These are phyloP conservation scores for Folsomia manolachei DNA, from an alignment of 2,888 invertebrate genomes.

Conservation along the genomic window DNA sequence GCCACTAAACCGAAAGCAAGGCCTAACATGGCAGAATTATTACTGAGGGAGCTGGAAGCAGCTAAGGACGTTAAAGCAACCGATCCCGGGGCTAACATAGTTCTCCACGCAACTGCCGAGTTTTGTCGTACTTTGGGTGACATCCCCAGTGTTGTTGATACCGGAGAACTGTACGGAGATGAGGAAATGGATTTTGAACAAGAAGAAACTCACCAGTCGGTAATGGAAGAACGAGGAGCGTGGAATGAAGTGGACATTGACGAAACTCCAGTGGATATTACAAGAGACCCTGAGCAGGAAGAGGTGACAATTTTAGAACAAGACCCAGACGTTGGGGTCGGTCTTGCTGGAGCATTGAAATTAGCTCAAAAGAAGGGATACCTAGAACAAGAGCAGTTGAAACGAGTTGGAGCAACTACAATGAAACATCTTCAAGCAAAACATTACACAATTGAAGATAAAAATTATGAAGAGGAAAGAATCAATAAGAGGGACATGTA, in stretches of 20 bases:
- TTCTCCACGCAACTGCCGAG: slow-evolving; percentile 90
- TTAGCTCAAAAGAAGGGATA: slow-evolving; percentile 92
- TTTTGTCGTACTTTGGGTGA: slow-evolving; percentile 94
- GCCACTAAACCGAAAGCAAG: slow-evolving; percentile 33
- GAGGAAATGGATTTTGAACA: slow-evolving; percentile 62
- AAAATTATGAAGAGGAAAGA: slow-evolving; percentile 73
- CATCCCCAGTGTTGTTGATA: slow-evolving; percentile 91
- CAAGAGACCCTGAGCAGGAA: slow-evolving; percentile 57
- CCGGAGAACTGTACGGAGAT: slow-evolving; percentile 76
- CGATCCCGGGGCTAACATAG: slow-evolving; percentile 60
- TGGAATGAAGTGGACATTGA: slow-evolving; percentile 78
- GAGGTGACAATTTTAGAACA: slow-evolving; percentile 74
- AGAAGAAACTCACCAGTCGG: slow-evolving; percentile 56
- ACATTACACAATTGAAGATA: slow-evolving; percentile 77
- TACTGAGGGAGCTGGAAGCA: slow-evolving; percentile 17
- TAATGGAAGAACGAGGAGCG: slow-evolving; percentile 62
- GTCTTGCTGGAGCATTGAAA: slow-evolving; percentile 85
- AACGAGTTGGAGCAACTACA: slow-evolving; percentile 63
- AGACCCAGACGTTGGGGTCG: slow-evolving; percentile 87
- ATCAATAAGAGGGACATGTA: slow-evolving; percentile 68
- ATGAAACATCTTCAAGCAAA: slow-evolving; percentile 74
- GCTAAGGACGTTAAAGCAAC: slow-evolving; percentile 52
- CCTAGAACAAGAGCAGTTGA: slow-evolving; percentile 75
- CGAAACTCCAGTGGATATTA: slow-evolving; percentile 57
- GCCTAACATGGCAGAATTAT: slow-evolving; percentile 24